These are phyloP conservation scores for Theocolax elegans DNA, from an alignment of 1,140 invertebrate genomes.

Conservation along the genomic window DNA sequence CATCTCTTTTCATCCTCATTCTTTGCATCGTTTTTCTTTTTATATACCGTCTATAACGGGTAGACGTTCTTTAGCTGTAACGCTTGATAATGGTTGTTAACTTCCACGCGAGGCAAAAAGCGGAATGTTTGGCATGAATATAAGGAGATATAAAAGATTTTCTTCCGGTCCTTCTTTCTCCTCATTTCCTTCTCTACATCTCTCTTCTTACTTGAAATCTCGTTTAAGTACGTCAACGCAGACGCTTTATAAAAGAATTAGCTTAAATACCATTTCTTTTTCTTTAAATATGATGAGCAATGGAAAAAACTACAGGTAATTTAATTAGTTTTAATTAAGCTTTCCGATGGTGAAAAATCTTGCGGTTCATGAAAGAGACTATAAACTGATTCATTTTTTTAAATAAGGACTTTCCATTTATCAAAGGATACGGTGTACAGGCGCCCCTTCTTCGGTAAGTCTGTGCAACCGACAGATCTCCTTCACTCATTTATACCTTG, in stretches of 20 bases:
- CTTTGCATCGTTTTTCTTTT: too few species aligned
- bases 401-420: too few species aligned
- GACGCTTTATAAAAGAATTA: background rate
- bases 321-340: constrained; percentile 16
- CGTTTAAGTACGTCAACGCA: background rate
- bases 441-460: too few species aligned
- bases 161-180: background rate
- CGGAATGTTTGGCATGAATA: constrained; percentile 4
- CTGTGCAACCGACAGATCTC: too few species aligned
- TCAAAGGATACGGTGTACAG: too few species aligned
- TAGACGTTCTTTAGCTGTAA: too few species aligned
- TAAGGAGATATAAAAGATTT: background rate
- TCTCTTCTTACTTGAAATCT: too few species aligned
- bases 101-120: background rate
- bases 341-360: background rate
- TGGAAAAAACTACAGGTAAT: background rate
- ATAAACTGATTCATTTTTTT: background rate
- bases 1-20: too few species aligned
- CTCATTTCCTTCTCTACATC: too few species aligned
- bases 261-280: background rate
- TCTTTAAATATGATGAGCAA: background rate
- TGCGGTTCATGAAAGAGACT: background rate
- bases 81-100: background rate
- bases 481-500: too few species aligned
- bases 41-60: too few species aligned